These are phyloP conservation scores for Eulithis testata DNA, from an alignment of 2,888 invertebrate genomes.

Conservation along the genomic window DNA sequence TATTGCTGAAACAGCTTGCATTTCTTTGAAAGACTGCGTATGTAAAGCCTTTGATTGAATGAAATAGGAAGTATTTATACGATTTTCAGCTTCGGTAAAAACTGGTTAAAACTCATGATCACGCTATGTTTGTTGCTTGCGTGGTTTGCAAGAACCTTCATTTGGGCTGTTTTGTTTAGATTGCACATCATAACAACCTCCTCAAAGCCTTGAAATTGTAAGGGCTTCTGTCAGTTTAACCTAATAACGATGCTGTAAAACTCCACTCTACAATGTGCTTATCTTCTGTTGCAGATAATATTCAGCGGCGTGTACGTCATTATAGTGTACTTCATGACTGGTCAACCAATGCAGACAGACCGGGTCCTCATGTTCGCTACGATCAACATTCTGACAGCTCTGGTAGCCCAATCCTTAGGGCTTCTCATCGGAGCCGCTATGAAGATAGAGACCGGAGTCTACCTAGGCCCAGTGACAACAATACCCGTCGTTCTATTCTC, in stretches of 20 bases:
- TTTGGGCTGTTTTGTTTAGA: no score
- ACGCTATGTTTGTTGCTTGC: slow-evolving; percentile 11
- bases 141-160: background rate
- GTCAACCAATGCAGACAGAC: slow-evolving; percentile 95
- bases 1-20: background rate
- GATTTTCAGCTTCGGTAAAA: slow-evolving; percentile 2
- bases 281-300: slow-evolving; percentile 86
- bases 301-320: slow-evolving; percentile 94
- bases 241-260: no score
- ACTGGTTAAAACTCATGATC: slow-evolving; percentile 3
- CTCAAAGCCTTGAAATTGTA: no score
- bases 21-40: background rate
- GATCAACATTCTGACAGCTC: slow-evolving; percentile 90
- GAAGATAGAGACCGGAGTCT: slow-evolving; percentile 92
- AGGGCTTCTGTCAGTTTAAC: no score
- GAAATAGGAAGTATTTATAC: background rate
- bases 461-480: slow-evolving; percentile 93
- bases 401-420: slow-evolving; percentile 96
- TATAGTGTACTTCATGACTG: slow-evolving; percentile 97
- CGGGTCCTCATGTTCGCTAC: slow-evolving; percentile 92
- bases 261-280: no score
- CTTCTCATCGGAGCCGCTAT: slow-evolving; percentile 96
- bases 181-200: background rate
- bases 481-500: slow-evolving; percentile 97
- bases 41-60: background rate